phyloP scores from a whole-genome alignment of 1,140 invertebrate genomes.

The Parapsyche elsis region DNA sequence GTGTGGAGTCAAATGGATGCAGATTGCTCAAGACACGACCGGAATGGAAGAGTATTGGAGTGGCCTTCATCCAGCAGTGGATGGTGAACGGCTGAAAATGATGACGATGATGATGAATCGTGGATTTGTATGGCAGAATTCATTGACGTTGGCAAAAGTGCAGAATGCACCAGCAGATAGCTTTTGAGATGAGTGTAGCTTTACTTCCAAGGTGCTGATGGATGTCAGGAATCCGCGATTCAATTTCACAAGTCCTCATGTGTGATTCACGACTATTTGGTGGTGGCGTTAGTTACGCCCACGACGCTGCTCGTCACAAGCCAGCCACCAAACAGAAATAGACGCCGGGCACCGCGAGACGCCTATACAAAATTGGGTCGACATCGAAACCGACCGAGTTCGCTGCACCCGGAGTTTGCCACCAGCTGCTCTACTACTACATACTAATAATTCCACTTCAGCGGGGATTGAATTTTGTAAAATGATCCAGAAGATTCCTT shows the following conservation, averaged over 20 bases:
- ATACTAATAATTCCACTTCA: background rate
- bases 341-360: conserved; percentile 14
- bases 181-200: too few species aligned
- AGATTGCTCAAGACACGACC: too few species aligned
- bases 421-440: conserved; percentile 8
- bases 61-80: too few species aligned
- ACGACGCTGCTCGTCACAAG: conserved; percentile 21
- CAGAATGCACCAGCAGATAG: too few species aligned
- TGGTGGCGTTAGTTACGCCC: conserved; percentile 14
- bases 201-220: background rate
- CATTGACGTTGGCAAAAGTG: too few species aligned
- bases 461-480: too few species aligned
- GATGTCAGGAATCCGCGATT: conserved; percentile 2
- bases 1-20: too few species aligned
- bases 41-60: too few species aligned
- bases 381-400: conserved; percentile 39
- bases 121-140: too few species aligned
- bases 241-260: background rate
- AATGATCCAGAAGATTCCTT: too few species aligned
- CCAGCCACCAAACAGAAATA: conserved; percentile 15
- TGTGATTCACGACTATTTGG: conserved; percentile 12
- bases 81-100: too few species aligned
- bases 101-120: too few species aligned
- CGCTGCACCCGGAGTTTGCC: conserved; percentile 23
- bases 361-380: conserved; percentile 42